Evolutionary conservation across 2,888 invertebrate species (phyloP), one percentile per base, ranked within the genome.

Genomic region (Timema cristinae): DNA sequence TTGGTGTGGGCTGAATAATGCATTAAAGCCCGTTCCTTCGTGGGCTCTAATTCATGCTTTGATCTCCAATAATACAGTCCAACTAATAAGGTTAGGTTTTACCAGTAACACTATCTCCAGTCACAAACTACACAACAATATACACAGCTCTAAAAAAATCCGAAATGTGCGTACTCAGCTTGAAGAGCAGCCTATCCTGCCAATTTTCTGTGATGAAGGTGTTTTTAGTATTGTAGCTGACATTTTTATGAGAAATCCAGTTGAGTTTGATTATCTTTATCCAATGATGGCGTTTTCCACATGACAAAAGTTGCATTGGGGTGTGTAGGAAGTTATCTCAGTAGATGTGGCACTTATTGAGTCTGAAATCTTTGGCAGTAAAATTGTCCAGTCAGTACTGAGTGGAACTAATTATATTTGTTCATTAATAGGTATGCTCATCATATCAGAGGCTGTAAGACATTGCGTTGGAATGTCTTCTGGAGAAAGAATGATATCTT

Each of bases 11-110:
- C n/a, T n/a, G n/a, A 59, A 59, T 4, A 5, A 59, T 59, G 59
- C 2, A n/a, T 4, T 16, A 59, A 11, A 8, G 59, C n/a, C n/a
- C 10, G 5, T 11, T 13, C 59, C 59, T 59, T 5, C 6, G 32
- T 59, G 15, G 59, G 59, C n/a, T 10, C 15, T n/a, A 59, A 59
- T 59, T 59, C 59, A 59, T 59, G 59, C 15, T 59, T 8, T 59
- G 10, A n/a, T 59, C 59, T 59, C 59, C 59, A 13, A 59, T 9
- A 59, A 59, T n/a, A 59, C 13, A 13, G 13, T n/a, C n/a, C n/a
- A 13, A 11, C 59, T 59, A 59, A 59, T 0, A 56, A 56, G 56
- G 56, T 56, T 56, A 7, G 56, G 6, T 11, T 56, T 13, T 56
- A 56, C 11, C 59, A 59, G n/a, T 59, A 8, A 8, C n/a, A 59